phyloP scores from a whole-genome alignment of 2,113 vertebrate genomes.

The Chascanopsetta lugubris region DNA sequence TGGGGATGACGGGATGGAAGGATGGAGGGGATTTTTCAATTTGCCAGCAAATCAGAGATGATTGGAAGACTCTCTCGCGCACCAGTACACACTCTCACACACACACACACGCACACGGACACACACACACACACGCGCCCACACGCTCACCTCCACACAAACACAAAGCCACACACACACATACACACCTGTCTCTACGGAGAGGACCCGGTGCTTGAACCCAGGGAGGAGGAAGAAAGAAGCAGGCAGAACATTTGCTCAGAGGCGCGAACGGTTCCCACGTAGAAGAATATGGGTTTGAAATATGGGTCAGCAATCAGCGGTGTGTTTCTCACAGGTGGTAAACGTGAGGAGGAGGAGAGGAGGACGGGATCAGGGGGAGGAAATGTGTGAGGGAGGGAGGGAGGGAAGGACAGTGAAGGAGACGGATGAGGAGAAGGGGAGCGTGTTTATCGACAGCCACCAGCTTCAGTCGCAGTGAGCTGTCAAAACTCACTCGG shows the following conservation, averaged over 20 bases:
- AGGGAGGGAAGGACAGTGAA: slow-evolving; percentile 20
- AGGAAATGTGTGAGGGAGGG: background rate
- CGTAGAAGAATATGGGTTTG: slow-evolving; percentile 11
- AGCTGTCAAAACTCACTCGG: slow-evolving; percentile 39
- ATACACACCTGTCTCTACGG: slow-evolving; percentile 2
- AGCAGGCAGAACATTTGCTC: slow-evolving; percentile 7
- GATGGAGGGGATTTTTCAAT: slow-evolving; percentile 69
- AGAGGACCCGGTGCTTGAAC: slow-evolving; percentile 21
- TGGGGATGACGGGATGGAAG: slow-evolving; percentile 48
- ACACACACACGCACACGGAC: slow-evolving; percentile 25
- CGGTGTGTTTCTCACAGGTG: slow-evolving; percentile 11
- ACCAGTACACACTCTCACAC: slow-evolving; percentile 14
- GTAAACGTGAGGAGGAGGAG: slow-evolving; percentile 6
- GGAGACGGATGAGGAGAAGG: slow-evolving; percentile 31
- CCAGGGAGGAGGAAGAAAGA: background rate
- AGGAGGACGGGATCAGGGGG: background rate
- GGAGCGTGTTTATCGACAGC: slow-evolving; percentile 36
- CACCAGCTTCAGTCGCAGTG: slow-evolving; percentile 25
- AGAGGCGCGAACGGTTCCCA: slow-evolving; percentile 1
- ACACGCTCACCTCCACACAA: slow-evolving; percentile 20
- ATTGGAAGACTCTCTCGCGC: slow-evolving; percentile 53
- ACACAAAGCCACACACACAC: slow-evolving; percentile 24
- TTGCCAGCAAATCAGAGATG: slow-evolving; percentile 69
- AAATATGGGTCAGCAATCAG: slow-evolving; percentile 23
- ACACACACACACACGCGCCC: slow-evolving; percentile 9